phyloP scores from a whole-genome alignment of 2,797 vertebrate genomes.

The Chiroxiphia lanceolata region DNA sequence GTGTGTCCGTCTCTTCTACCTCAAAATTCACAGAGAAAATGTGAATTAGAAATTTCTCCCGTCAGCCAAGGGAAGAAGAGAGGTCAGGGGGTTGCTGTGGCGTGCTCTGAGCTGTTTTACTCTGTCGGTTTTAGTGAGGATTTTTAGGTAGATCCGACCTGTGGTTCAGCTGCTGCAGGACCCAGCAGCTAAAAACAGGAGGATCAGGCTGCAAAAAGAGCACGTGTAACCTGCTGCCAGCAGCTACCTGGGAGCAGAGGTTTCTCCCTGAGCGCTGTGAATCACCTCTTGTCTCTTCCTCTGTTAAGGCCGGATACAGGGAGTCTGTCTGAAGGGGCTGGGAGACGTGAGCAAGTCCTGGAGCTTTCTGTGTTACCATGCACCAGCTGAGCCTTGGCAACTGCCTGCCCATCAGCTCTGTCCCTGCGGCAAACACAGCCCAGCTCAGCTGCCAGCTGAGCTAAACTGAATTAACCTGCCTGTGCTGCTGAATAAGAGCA shows the following conservation, averaged over 20 bases:
- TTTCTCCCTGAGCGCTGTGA: not conserved
- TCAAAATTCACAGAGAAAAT: not conserved
- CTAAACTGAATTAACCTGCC: not conserved
- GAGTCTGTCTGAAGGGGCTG: not conserved
- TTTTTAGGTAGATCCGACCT: not conserved
- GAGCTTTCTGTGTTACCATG: not conserved
- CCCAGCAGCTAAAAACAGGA: not conserved
- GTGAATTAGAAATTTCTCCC: not conserved
- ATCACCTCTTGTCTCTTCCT: not conserved
- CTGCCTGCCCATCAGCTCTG: constrained; percentile 18
- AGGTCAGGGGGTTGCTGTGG: not conserved
- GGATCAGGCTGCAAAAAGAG: not conserved
- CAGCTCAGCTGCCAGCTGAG: not conserved
- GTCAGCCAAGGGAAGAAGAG: not conserved
- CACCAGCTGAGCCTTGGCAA: constrained; percentile 29
- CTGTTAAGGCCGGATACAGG: not conserved
- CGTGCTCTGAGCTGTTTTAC: not conserved
- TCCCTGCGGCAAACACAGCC: not conserved
- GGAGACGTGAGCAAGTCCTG: not conserved
- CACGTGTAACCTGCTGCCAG: not conserved
- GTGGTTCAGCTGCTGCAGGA: not conserved
- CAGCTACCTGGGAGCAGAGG: not conserved
- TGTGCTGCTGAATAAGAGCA: not conserved
- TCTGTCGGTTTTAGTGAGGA: not conserved
- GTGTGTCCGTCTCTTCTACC: not conserved